Evolutionary conservation across 2,888 invertebrate genomes (phyloP).

Genomic region (Dicroscelio sp.): DNA sequence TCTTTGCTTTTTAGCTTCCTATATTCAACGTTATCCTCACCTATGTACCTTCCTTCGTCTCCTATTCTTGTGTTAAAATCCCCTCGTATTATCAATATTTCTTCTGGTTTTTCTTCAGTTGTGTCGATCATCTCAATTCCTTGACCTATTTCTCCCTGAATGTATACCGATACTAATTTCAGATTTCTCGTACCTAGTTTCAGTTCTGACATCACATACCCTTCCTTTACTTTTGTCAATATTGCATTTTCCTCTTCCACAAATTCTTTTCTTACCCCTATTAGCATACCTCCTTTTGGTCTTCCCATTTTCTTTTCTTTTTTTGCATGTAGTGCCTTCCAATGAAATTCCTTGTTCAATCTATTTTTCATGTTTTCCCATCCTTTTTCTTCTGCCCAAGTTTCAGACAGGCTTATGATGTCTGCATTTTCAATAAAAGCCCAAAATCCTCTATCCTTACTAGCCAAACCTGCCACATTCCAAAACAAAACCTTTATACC

Average conservation of each 20-base stretch:
- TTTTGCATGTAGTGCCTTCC: conserved; percentile 4
- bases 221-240: neutral
- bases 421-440: neutral
- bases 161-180: neutral
- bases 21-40: neutral
- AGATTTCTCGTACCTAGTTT: neutral
- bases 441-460: conserved; percentile 27
- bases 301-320: conserved; percentile 20
- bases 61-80: conserved; percentile 14
- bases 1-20: conserved; percentile 18
- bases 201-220: neutral
- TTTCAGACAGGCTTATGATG: too few relatives aligned
- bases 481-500: conserved; percentile 20
- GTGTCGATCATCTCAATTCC: neutral
- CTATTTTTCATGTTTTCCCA: neutral
- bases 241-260: neutral
- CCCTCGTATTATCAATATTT: conserved; percentile 1
- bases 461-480: conserved; percentile 24
- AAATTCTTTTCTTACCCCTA: neutral
- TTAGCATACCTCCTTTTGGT: too few relatives aligned
- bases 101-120: neutral
- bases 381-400: too few relatives aligned
- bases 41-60: neutral
- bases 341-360: neutral
- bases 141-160: neutral